Evolutionary conservation across 1,140 invertebrate genomes (phyloP).

Genomic region (Calephelis nemesis): DNA sequence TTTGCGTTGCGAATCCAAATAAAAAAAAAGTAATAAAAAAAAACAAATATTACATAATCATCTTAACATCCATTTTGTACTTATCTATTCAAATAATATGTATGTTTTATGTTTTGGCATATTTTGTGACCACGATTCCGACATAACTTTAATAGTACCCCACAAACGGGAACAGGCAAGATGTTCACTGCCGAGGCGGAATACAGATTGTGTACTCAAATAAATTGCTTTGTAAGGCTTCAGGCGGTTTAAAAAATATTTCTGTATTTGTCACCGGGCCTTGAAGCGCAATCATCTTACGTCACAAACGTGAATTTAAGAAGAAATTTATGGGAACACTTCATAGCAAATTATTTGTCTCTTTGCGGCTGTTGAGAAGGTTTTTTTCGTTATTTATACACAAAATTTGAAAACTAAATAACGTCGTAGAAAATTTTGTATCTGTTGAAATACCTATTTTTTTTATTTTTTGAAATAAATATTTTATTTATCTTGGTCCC

Average conservation of each 20-base stretch:
- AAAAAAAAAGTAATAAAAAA: no score
- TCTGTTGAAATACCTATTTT: no score
- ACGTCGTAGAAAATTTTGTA: no score
- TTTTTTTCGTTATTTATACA: not conserved
- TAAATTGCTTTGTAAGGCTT: constrained; percentile 68
- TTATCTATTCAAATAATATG: constrained; percentile 23
- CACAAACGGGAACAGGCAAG: constrained; percentile 32
- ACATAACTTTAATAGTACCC: constrained; percentile 30
- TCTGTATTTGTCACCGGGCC: constrained; percentile 42
- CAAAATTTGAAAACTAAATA: no score
- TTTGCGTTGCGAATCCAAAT: no score
- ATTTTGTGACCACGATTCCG: constrained; percentile 31
- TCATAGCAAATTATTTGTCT: constrained; percentile 25
- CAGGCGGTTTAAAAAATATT: constrained; percentile 66
- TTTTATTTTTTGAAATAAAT: no score
- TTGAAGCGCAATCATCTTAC: constrained; percentile 45
- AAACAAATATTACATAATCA: no score
- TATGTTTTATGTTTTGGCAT: constrained; percentile 28
- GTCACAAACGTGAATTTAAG: constrained; percentile 22
- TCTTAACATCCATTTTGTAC: not conserved
- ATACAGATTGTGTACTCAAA: constrained; percentile 64
- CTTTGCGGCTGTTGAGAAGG: not conserved
- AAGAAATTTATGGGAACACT: constrained; percentile 13
- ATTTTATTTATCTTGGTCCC: no score
- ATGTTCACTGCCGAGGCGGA: constrained; percentile 36